phyloP scores from a whole-genome alignment of 2,888 invertebrate genomes.

The Rhingia rostrata region DNA sequence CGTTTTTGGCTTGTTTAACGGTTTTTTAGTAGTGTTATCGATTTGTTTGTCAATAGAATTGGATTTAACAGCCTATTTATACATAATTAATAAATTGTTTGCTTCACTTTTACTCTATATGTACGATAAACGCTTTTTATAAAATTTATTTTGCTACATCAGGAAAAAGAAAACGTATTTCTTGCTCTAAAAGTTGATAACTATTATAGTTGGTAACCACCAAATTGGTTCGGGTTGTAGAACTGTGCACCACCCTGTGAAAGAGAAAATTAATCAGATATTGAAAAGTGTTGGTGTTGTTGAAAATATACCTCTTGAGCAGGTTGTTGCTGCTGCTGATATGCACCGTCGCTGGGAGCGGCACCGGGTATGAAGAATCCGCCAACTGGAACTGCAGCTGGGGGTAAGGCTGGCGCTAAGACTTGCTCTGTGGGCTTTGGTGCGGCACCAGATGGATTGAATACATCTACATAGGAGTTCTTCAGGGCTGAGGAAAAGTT shows the following conservation, averaged over 20 bases:
- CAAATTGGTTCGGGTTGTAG: conserved; percentile 77
- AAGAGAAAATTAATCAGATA: conserved; percentile 4
- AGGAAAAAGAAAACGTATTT: not conserved
- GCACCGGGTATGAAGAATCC: conserved; percentile 81
- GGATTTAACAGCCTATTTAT: conserved; percentile 45
- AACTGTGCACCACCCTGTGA: conserved; percentile 76
- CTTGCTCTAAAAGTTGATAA: not conserved
- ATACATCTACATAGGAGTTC: conserved; percentile 94
- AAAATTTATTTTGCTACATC: conserved; percentile 29
- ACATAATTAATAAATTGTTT: conserved; percentile 35
- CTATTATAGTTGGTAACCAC: conserved; percentile 72
- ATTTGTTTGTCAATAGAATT: conserved; percentile 16
- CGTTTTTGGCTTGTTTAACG: not conserved
- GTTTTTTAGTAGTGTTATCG: not conserved
- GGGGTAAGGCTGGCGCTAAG: conserved; percentile 81
- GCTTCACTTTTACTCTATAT: conserved; percentile 38
- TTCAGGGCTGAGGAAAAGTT: conserved; percentile 86
- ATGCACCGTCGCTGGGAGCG: conserved; percentile 62
- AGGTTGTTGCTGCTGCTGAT: conserved; percentile 76
- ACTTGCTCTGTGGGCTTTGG: conserved; percentile 80
- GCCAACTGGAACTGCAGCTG: conserved; percentile 80
- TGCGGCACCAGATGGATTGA: conserved; percentile 88
- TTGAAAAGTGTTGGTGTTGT: not conserved
- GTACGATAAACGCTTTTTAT: conserved; percentile 16
- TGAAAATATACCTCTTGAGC: conserved; percentile 70